A percentile compares a stretch with the other conserved stretches of the same genome.
Evolutionary conservation across 2,888 invertebrate species (phyloP).

Genomic region (Drosophila sordidula): DNA sequence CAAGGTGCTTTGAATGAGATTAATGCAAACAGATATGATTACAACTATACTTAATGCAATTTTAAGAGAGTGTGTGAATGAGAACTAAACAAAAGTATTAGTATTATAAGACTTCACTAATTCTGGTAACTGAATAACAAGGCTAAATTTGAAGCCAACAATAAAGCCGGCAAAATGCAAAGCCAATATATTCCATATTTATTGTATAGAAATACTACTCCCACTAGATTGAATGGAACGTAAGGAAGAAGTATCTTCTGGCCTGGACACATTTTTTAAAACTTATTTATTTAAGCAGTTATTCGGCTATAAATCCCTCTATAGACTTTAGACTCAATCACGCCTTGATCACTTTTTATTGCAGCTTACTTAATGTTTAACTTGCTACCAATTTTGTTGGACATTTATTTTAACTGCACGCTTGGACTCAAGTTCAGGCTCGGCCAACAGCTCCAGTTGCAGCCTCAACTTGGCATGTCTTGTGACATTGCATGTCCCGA

Average conservation of each 20-base stretch:
- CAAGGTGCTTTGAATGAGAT: conserved; percentile 3
- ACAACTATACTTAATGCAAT: background rate
- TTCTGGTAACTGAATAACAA: too few species aligned
- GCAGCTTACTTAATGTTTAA: conserved; percentile 15
- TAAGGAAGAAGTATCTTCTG: too few species aligned
- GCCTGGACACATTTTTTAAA: background rate
- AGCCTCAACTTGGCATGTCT: conserved; percentile 26
- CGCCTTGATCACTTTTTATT: conserved; percentile 14
- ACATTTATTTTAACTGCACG: conserved; percentile 35
- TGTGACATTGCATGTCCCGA: conserved; percentile 37
- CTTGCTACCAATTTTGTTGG: conserved; percentile 21
- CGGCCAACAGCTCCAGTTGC: conserved; percentile 26
- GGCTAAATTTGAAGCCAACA: too few species aligned
- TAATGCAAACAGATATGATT: conserved; percentile 1
- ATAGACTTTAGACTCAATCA: background rate
- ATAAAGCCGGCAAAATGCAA: too few species aligned
- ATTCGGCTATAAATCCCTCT: background rate
- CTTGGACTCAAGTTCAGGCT: background rate
- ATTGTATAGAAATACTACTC: too few species aligned
- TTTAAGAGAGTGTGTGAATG: background rate
- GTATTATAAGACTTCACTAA: too few species aligned
- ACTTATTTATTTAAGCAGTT: background rate
- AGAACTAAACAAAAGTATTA: background rate
- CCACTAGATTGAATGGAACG: too few species aligned
- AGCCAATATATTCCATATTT: too few species aligned